Conservation (phyloP, 2,113 vertebrate species). For the Craseonycteris thonglongyai region DNA sequence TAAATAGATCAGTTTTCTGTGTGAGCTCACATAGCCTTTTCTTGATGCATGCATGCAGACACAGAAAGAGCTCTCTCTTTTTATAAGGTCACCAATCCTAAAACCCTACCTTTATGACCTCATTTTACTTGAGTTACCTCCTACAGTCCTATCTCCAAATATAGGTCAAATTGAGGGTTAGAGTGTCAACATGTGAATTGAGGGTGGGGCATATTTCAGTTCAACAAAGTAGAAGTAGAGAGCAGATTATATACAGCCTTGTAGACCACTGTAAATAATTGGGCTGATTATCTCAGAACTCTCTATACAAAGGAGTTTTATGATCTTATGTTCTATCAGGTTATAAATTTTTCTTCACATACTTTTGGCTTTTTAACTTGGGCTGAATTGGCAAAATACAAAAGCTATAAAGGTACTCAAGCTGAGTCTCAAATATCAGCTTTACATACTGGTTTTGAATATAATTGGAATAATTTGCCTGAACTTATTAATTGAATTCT, state of each 20-base stretch:
- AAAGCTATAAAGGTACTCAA: conserved; percentile 46
- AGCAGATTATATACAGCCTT: neutral
- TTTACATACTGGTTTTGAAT: conserved; percentile 60
- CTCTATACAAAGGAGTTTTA: neutral
- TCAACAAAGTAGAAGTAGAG: neutral
- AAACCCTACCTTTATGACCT: neutral
- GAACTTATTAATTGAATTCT: conserved; percentile 62
- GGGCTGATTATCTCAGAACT: neutral
- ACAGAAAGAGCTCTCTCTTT: neutral
- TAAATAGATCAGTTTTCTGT: neutral
- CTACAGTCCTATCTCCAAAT: neutral
- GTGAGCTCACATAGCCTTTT: neutral
- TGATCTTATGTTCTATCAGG: neutral
- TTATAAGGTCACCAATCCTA: neutral
- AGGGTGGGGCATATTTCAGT: neutral
- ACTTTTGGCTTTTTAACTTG: conserved; percentile 2
- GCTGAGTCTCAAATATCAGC: conserved; percentile 36
- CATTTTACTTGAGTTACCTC: neutral
- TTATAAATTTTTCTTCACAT: neutral
- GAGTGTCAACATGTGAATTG: neutral
- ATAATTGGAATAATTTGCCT: conserved; percentile 64
- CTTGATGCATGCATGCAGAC: neutral
- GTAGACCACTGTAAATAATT: neutral
- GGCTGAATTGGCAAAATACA: conserved; percentile 12
- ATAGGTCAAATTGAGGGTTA: neutral